phyloP scores from a whole-genome alignment of 2,888 invertebrate species.

The Formica aserva region DNA sequence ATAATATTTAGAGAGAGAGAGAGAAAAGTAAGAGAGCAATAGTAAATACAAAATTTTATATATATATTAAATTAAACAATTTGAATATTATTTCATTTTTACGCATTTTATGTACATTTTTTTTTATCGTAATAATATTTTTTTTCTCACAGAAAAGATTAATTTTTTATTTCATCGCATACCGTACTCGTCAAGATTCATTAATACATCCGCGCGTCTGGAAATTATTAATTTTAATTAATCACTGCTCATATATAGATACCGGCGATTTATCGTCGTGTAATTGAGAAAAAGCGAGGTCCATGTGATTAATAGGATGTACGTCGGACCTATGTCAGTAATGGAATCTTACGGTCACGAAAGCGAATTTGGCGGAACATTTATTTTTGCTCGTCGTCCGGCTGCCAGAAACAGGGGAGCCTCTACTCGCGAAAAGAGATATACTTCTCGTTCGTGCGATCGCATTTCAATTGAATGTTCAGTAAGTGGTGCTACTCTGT shows the following conservation, averaged over 20 bases:
- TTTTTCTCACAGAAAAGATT: background rate
- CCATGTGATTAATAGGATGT: constrained; percentile 66
- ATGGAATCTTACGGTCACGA: constrained; percentile 60
- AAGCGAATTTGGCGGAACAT: constrained; percentile 58
- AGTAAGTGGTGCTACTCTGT: constrained; percentile 49
- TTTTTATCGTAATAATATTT: background rate
- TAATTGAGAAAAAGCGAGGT: constrained; percentile 55
- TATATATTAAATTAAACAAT: background rate
- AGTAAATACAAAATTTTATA: background rate
- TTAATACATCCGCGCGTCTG: background rate
- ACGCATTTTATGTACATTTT: background rate
- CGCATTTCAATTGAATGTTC: constrained; percentile 70
- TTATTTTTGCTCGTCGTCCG: constrained; percentile 61
- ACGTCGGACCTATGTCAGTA: constrained; percentile 60
- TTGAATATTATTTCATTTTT: background rate
- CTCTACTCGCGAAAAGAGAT: constrained; percentile 42
- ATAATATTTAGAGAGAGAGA: background rate
- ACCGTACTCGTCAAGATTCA: background rate
- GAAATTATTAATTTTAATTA: constrained; percentile 47
- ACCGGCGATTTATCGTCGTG: constrained; percentile 37
- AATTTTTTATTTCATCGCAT: background rate
- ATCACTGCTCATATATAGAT: constrained; percentile 18
- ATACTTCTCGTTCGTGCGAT: constrained; percentile 64
- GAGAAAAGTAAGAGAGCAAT: too few species aligned
- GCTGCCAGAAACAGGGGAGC: constrained; percentile 56